Evolutionary conservation across 2,888 invertebrate species (phyloP), one percentile per base, ranked within the genome.

Genomic region (Drosophila eohydei): DNA sequence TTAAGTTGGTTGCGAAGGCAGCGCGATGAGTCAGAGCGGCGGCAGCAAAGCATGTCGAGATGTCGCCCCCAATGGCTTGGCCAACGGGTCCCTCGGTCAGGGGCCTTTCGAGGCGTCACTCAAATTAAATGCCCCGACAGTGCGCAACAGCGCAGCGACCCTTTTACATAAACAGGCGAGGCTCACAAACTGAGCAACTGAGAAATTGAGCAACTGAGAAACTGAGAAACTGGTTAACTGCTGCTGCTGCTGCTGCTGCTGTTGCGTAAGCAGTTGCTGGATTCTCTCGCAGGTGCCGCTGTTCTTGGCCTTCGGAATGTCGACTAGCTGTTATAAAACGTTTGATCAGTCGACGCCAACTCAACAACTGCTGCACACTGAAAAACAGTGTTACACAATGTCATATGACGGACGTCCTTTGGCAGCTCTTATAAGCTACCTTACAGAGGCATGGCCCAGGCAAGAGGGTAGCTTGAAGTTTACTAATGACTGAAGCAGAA

Each of bases 41-140:
- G 56, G 52, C 74, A 79, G 41, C 74, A 65, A 79, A 77, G 72
- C 78, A 77, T 80, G 52, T 80, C 77, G 78, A 69, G 63, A 70
- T 74, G 65, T 63, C 52, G 52, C 59, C 41, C 36, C 16, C 43
- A 44, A 50, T 26, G 48, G 36, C 51, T 8, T 43, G 62, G 62
- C 63, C 73, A 56, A 14, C 26, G 60, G 55, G 55, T 59, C 36
- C 54, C 62, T 38, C 40, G 55, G 46, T 40, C 65, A 74, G 77
- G 58, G 81, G 77, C 77, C 73, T 67, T 73, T 36, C 80, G 34
- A 41, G 51, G 67, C 79, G 71, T 70, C 79, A 74, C 57, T 74
- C 61, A 74, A 79, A 78, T 78, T 69, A 80, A 78, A 78, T 68
- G 71, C 67, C 34, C 60, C 58, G 66, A 60, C 73, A 67, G 55